Conservation (phyloP, 2,797 vertebrate genomes). For the Catharus ustulatus region DNA sequence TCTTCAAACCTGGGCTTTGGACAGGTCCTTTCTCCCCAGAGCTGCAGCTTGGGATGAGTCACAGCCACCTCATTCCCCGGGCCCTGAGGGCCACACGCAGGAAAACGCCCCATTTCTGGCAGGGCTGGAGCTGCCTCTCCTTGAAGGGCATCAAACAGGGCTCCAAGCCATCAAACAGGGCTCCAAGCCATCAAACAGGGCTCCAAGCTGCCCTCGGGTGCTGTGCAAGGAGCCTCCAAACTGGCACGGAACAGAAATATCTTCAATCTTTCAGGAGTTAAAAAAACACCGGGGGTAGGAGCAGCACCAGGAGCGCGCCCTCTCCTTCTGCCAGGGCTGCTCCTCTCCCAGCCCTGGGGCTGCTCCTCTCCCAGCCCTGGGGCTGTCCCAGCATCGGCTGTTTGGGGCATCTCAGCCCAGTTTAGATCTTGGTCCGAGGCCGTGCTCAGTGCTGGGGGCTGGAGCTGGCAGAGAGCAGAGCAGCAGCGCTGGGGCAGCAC, state of each 20-base stretch:
- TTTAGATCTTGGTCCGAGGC: background rate
- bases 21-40: background rate
- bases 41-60: fast-evolving
- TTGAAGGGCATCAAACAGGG: background rate
- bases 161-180: background rate
- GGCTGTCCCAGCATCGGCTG: background rate
- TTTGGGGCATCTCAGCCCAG: background rate
- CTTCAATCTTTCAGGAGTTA: constrained; percentile 16
- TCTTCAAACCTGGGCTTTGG: background rate
- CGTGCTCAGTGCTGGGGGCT: fast-evolving
- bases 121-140: background rate
- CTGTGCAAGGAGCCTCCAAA: background rate
- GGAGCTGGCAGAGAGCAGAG: background rate
- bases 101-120: background rate
- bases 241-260: background rate
- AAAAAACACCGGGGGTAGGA: background rate
- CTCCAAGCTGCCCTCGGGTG: background rate
- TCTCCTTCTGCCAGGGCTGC: background rate
- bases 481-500: background rate
- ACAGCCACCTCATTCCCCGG: background rate
- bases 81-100: fast-evolving
- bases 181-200: background rate
- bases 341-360: background rate
- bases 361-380: too few species aligned
- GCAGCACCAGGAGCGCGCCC: background rate